Conservation (phyloP, 2,113 vertebrate species). For the Mungos mungo region DNA sequence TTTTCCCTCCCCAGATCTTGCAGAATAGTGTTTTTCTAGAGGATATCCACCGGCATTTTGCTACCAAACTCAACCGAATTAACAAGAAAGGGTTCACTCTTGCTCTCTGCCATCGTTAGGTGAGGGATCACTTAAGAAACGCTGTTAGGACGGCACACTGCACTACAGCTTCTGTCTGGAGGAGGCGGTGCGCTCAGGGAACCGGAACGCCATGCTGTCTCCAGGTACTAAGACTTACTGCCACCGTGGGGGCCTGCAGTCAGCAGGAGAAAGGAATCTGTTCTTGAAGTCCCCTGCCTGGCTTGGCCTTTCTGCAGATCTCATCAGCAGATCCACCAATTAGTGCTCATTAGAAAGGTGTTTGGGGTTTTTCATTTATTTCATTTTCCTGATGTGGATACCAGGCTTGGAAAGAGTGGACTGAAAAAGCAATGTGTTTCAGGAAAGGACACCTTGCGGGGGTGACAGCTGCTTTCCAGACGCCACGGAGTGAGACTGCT, state of each 20-base stretch:
- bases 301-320: constrained; percentile 50
- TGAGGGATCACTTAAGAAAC: not conserved
- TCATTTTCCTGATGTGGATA: constrained; percentile 57
- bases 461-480: constrained; percentile 70
- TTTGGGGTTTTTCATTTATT: constrained; percentile 62
- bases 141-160: accelerated
- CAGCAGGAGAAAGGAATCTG: constrained; percentile 59
- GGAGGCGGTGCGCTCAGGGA: not conserved
- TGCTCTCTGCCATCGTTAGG: not conserved
- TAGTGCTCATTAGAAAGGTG: constrained; percentile 75
- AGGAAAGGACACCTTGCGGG: not conserved
- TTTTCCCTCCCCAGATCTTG: not conserved
- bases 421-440: constrained; percentile 65
- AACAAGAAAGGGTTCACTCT: not conserved
- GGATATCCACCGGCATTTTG: not conserved
- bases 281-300: constrained; percentile 56
- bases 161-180: not conserved
- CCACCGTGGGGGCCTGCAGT: constrained; percentile 12
- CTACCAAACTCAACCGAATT: not conserved
- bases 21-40: not conserved
- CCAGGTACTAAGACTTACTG: not conserved
- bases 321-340: constrained; percentile 73
- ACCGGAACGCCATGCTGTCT: not conserved
- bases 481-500: not conserved
- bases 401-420: constrained; percentile 41